These are phyloP conservation scores for Oscheius onirici DNA, from an alignment of 2,888 invertebrate genomes.

Conservation along the genomic window DNA sequence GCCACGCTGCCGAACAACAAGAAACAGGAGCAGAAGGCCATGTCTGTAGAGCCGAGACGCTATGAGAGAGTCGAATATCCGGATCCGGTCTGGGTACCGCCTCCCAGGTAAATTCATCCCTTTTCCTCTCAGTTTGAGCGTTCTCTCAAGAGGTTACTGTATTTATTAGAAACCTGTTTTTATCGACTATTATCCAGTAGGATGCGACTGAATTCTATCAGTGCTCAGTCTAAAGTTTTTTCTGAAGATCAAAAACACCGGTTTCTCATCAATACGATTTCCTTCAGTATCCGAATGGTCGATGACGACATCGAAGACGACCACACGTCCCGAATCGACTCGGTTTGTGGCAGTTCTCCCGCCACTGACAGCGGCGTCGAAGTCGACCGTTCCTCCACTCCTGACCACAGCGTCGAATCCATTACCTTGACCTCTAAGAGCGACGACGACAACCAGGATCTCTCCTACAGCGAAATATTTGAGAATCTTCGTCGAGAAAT, in stretches of 20 bases:
- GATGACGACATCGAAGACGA: conserved; percentile 34
- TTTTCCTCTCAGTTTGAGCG: too few species aligned
- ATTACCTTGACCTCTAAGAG: conserved; percentile 48
- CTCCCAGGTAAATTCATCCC: conserved; percentile 6
- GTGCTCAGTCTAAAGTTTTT: too few species aligned
- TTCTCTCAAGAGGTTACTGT: too few species aligned
- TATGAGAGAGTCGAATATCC: conserved; percentile 11
- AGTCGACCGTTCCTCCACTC: conserved; percentile 53
- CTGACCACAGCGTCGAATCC: conserved; percentile 50
- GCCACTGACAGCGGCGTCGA: conserved; percentile 54
- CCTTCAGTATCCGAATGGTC: conserved; percentile 20
- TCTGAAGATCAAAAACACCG: too few species aligned
- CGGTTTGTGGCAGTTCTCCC: conserved; percentile 4
- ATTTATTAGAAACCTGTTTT: too few species aligned
- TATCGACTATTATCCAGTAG: too few species aligned
- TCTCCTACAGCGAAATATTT: conserved; percentile 63
- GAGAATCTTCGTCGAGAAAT: conserved; percentile 67
- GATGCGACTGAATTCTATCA: too few species aligned
- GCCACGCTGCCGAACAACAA: conserved; percentile 63
- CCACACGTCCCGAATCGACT: conserved; percentile 19
- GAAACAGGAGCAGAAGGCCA: conserved; percentile 32
- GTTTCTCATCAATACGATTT: too few species aligned
- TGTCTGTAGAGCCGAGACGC: conserved; percentile 1
- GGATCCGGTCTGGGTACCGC: conserved; percentile 2
- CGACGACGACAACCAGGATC: conserved; percentile 21